These are phyloP conservation scores for Alca torda DNA, from an alignment of 2,797 vertebrate species.

Conservation along the genomic window DNA sequence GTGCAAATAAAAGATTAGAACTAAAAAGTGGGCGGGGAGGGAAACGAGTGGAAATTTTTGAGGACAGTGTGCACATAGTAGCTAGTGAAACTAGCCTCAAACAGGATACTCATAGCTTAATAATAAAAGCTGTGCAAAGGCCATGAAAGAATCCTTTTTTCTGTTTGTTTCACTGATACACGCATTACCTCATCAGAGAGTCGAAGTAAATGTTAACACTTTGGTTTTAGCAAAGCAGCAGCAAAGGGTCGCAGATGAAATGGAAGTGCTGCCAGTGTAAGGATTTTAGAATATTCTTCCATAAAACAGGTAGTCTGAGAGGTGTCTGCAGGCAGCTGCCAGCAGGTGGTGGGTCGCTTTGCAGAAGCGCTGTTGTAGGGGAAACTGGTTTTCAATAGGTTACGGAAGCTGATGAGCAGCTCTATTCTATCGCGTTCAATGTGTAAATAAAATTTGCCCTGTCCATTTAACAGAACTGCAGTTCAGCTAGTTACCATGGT, in stretches of 20 bases:
- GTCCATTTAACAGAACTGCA: conserved; percentile 60
- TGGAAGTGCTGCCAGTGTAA: conserved; percentile 26
- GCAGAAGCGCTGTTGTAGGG: conserved; percentile 63
- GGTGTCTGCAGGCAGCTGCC: conserved; percentile 51
- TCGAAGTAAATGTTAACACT: conserved; percentile 63
- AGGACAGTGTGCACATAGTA: conserved; percentile 79
- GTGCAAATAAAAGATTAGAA: conserved; percentile 85
- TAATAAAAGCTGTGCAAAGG: conserved; percentile 85
- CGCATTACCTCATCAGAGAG: conserved; percentile 83
- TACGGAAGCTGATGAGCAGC: conserved; percentile 52
- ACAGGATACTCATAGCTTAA: conserved; percentile 82
- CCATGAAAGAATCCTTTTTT: conserved; percentile 78
- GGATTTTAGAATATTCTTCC: conserved; percentile 41
- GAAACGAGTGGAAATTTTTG: conserved; percentile 77
- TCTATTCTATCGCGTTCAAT: conserved; percentile 54
- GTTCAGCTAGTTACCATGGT: conserved; percentile 63
- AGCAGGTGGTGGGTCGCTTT: conserved; percentile 22
- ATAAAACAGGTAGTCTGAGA: background rate
- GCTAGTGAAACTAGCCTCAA: conserved; percentile 81
- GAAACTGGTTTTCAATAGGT: conserved; percentile 63
- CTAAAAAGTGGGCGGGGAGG: conserved; percentile 76
- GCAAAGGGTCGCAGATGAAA: conserved; percentile 40
- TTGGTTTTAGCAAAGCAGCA: conserved; percentile 61
- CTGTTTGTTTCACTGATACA: conserved; percentile 81
- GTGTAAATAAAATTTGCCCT: conserved; percentile 78